phyloP scores from a whole-genome alignment of 2,113 vertebrate species.

The Elanus axillaris region DNA sequence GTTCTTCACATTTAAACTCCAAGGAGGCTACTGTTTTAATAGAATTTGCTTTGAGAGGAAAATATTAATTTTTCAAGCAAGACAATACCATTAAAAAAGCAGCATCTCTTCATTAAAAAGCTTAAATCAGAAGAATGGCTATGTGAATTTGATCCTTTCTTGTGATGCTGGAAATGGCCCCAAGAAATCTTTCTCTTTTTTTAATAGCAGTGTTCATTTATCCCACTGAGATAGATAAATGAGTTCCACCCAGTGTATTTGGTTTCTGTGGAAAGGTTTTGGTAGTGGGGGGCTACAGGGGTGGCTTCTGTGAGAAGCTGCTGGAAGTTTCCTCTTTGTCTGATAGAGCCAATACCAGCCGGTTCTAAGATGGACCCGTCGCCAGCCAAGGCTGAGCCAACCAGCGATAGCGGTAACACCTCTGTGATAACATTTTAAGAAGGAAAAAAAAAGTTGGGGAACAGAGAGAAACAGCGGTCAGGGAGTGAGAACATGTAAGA shows the following conservation, averaged over 20 bases:
- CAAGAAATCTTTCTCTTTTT: neutral
- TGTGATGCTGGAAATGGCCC: neutral
- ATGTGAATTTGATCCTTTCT: neutral
- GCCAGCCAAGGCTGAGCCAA: too few relatives aligned
- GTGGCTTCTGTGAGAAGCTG: too few relatives aligned
- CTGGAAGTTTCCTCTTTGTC: too few relatives aligned
- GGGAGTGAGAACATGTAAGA: too few relatives aligned
- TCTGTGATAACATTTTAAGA: too few relatives aligned
- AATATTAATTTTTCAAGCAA: neutral
- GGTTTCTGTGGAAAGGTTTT: too few relatives aligned
- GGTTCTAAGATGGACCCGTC: too few relatives aligned
- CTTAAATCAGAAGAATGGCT: neutral
- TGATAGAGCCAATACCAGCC: too few relatives aligned
- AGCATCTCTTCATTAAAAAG: neutral
- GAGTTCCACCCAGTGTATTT: neutral
- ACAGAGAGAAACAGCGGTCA: too few relatives aligned
- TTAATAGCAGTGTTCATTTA: neutral
- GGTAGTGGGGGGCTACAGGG: too few relatives aligned
- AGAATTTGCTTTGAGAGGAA: neutral
- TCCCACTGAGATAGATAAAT: neutral
- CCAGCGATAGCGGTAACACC: too few relatives aligned
- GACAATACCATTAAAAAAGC: neutral
- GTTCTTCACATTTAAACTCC: neutral
- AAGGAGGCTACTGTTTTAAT: neutral
- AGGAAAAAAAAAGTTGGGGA: too few relatives aligned